Percentiles rank a stretch among this genome's conserved stretches.
These are phyloP conservation scores for Unio delphinus DNA, from an alignment of 2,888 invertebrate species.

Conservation along the genomic window DNA sequence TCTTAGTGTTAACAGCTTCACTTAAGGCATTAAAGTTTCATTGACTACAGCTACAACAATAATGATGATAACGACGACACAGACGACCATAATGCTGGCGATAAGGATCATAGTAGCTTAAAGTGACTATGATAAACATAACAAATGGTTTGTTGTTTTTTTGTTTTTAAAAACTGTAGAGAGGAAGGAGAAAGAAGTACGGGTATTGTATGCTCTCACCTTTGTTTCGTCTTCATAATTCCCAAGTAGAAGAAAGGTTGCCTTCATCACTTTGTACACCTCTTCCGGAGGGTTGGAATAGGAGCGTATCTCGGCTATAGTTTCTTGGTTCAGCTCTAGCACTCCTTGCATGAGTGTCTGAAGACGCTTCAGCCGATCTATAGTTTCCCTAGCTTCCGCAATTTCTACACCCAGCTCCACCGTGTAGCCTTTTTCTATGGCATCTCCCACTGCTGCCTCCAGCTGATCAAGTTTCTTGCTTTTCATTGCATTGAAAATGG, in stretches of 20 bases:
- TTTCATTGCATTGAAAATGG: slow-evolving; percentile 25
- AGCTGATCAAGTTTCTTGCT: slow-evolving; percentile 27
- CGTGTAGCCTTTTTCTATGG: slow-evolving; percentile 26
- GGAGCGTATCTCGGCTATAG: slow-evolving; percentile 60
- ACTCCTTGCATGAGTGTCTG: slow-evolving; percentile 32
- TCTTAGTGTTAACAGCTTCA: no score
- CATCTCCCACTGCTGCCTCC: slow-evolving; percentile 23
- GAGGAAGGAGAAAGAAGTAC: no score
- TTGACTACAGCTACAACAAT: no score
- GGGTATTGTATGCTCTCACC: slow-evolving; percentile 21
- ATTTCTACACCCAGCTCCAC: slow-evolving; percentile 25
- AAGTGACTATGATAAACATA: no score
- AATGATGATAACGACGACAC: no score
- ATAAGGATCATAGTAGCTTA: no score
- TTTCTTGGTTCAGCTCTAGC: slow-evolving; percentile 51
- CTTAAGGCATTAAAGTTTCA: no score
- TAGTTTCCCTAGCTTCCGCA: slow-evolving; percentile 23
- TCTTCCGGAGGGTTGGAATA: slow-evolving; percentile 53
- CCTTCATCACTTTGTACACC: slow-evolving; percentile 60
- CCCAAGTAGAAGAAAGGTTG: slow-evolving; percentile 58
- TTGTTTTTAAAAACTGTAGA: no score
- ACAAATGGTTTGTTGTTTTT: no score
- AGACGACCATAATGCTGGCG: no score
- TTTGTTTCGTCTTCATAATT: slow-evolving; percentile 60
- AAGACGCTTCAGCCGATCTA: slow-evolving; percentile 28